A percentile compares a stretch with the other conserved stretches of the same genome.
These are phyloP conservation scores for Aegotheles bennettii DNA, from an alignment of 2,113 vertebrate species.

Conservation along the genomic window DNA sequence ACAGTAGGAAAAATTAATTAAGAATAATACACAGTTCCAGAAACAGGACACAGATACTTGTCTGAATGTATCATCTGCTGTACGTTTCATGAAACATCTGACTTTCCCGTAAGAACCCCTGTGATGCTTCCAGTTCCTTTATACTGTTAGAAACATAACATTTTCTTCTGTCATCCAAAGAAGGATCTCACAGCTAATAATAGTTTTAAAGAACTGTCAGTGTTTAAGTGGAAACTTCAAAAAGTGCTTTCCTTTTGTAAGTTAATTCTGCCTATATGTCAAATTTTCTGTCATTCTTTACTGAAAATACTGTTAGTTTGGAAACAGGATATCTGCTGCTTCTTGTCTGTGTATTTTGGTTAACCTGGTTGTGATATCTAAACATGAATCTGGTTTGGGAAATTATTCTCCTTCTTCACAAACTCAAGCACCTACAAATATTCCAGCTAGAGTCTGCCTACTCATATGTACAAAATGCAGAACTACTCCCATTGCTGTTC, in stretches of 20 bases:
- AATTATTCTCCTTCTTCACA: not conserved
- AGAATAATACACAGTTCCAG: not conserved
- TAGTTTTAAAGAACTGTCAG: not conserved
- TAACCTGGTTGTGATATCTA: not conserved
- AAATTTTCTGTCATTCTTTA: not conserved
- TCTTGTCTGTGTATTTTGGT: not conserved
- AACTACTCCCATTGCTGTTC: not conserved
- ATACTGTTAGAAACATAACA: not conserved
- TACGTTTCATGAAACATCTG: not conserved
- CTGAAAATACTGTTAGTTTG: not conserved
- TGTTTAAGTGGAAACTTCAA: slow-evolving; percentile 10
- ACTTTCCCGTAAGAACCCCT: not conserved
- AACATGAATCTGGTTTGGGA: not conserved
- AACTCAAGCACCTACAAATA: not conserved
- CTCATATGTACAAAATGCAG: not conserved
- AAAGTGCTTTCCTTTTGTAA: not conserved
- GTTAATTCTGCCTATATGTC: not conserved
- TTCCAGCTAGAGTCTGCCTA: not conserved
- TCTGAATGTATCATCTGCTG: not conserved
- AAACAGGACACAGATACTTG: not conserved
- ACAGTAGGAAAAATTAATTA: slow-evolving; percentile 26
- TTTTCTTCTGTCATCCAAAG: not conserved
- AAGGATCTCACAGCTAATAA: slow-evolving; percentile 8
- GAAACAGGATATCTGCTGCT: not conserved
- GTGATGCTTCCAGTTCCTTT: not conserved